Percentiles rank a stretch among this genome's conserved stretches.
phyloP scores from a whole-genome alignment of 2,888 invertebrate genomes.

The Gryllus longicercus region DNA sequence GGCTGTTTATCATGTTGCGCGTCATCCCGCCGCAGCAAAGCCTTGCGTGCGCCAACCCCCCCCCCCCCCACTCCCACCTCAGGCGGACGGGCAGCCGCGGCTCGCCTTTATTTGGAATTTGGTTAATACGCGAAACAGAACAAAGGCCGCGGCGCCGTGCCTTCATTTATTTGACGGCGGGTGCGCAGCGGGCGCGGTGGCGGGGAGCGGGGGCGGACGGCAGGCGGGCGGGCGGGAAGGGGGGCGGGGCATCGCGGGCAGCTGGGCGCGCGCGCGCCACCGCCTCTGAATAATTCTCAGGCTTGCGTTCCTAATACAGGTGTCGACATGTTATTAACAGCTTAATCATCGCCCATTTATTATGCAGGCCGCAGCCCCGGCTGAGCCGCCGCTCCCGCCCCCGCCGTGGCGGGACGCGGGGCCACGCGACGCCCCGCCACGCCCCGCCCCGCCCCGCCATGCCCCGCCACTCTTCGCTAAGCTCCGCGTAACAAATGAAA shows the following conservation, averaged over 20 bases:
- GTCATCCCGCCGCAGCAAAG: background rate
- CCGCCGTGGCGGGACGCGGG: background rate
- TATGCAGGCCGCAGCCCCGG: background rate
- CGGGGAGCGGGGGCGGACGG: too few species aligned
- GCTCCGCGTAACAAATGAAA: background rate
- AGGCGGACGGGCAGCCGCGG: too few species aligned
- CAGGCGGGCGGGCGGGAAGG: background rate
- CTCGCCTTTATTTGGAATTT: background rate
- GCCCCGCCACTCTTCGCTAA: background rate
- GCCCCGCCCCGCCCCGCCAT: background rate
- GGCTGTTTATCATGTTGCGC: background rate
- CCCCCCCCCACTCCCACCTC: too few species aligned
- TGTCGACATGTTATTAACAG: conserved; percentile 17
- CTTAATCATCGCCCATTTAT: conserved; percentile 17
- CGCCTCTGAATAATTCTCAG: conserved; percentile 17
- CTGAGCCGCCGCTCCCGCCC: background rate
- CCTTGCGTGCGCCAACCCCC: background rate
- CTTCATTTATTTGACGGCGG: background rate
- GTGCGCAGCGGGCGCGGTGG: background rate
- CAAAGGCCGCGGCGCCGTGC: background rate
- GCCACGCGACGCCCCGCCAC: background rate
- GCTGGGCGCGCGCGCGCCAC: background rate
- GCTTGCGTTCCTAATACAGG: conserved; percentile 17
- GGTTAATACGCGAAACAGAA: conserved; percentile 5
- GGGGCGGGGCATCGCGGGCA: background rate